These are phyloP conservation scores for Nasonovia ribisnigri DNA, from an alignment of 2,888 invertebrate species.

Conservation along the genomic window DNA sequence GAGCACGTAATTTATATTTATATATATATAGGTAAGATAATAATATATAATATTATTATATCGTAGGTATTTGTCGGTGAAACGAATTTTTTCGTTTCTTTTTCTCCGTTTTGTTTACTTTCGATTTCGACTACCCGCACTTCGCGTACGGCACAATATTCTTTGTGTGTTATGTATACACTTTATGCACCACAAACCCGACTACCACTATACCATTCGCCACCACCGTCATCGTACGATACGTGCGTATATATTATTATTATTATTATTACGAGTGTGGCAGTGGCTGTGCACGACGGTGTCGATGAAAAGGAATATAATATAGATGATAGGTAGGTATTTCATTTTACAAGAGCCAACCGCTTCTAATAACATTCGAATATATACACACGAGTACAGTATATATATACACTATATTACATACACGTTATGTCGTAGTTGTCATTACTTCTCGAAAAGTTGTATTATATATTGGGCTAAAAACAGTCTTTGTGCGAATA, in stretches of 20 bases:
- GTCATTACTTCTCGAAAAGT: slow-evolving; percentile 8
- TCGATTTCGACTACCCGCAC: slow-evolving; percentile 39
- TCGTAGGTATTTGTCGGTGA: neutral
- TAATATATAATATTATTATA: slow-evolving; percentile 10
- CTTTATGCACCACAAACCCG: neutral
- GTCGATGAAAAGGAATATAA: neutral
- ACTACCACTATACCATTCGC: too few species aligned
- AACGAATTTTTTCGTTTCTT: slow-evolving; percentile 9
- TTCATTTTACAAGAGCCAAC: slow-evolving; percentile 39
- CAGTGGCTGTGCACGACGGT: neutral
- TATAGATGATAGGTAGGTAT: neutral
- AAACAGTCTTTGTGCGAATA: slow-evolving; percentile 35
- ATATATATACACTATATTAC: too few species aligned
- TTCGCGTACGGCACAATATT: neutral
- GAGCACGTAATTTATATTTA: neutral
- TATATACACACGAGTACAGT: neutral
- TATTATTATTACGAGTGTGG: neutral
- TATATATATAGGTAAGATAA: neutral
- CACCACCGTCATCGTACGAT: neutral
- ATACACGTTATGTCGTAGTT: neutral
- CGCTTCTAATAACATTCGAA: slow-evolving; percentile 46
- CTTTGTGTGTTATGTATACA: slow-evolving; percentile 23
- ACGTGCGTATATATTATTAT: neutral
- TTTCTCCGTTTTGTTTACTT: slow-evolving; percentile 49
- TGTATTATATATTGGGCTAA: slow-evolving; percentile 19